Evolutionary conservation across 92 coral and sea anemone genomes (phyloP).

Genomic region (Bergia puertoricense): DNA sequence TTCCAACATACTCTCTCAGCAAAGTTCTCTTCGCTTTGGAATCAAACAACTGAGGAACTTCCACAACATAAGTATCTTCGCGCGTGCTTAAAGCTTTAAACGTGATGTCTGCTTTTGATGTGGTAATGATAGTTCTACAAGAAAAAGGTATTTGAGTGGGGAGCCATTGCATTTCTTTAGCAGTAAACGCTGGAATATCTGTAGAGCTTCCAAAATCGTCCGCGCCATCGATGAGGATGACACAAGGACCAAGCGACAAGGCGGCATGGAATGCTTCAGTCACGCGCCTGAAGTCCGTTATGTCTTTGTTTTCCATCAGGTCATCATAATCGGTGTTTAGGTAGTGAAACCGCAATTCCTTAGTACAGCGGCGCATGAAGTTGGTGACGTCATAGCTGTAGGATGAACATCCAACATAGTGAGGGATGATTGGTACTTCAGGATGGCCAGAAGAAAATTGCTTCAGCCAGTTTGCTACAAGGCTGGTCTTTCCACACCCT

Average conservation of each 20-base stretch:
- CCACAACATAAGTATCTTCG: conserved; percentile 74
- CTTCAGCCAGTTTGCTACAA: conserved; percentile 86
- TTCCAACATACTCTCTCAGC: conserved; percentile 75
- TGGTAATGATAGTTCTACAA: conserved; percentile 87
- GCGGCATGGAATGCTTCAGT: conserved; percentile 91
- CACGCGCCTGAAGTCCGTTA: conserved; percentile 72
- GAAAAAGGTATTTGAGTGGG: conserved; percentile 71
- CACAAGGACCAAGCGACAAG: conserved; percentile 80
- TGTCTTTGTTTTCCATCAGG: conserved; percentile 60
- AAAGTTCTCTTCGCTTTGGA: conserved; percentile 68
- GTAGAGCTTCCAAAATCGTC: conserved; percentile 77
- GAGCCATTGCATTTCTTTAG: conserved; percentile 91
- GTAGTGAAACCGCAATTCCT: conserved; percentile 84
- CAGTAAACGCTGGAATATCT: conserved; percentile 73
- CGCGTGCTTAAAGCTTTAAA: conserved; percentile 73
- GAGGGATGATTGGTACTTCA: conserved; percentile 76
- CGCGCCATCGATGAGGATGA: conserved; percentile 86
- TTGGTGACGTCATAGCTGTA: conserved; percentile 78
- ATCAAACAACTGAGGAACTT: conserved; percentile 70
- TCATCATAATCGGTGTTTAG: conserved; percentile 66
- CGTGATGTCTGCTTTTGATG: conserved; percentile 84
- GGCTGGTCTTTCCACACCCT: conserved; percentile 87
- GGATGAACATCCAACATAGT: conserved; percentile 84
- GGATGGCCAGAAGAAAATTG: conserved; percentile 70
- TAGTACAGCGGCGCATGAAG: conserved; percentile 96